Evolutionary conservation across 2,888 invertebrate genomes (phyloP).

Genomic region (Papilio demoleus): DNA sequence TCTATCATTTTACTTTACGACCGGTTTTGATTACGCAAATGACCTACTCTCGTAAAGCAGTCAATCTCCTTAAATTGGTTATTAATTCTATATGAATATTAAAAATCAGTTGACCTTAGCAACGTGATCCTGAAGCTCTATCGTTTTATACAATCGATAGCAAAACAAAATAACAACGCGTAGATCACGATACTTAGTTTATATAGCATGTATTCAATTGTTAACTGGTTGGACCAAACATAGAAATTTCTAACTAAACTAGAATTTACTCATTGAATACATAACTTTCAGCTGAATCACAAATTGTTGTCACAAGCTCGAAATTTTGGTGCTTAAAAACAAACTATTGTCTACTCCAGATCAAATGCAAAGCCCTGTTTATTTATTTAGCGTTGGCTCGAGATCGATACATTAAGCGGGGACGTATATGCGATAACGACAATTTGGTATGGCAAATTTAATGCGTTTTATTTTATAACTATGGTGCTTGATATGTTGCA

Average conservation of each 20-base stretch:
- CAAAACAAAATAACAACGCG: slow-evolving; percentile 43
- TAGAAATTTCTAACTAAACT: not conserved
- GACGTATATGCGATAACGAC: too few species aligned
- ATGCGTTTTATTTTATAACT: not conserved
- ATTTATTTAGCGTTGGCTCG: not conserved
- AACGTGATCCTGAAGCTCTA: slow-evolving; percentile 31
- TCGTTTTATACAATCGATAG: slow-evolving; percentile 6
- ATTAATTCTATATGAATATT: slow-evolving; percentile 36
- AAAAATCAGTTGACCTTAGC: slow-evolving; percentile 37
- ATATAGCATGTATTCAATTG: not conserved
- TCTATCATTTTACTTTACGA: slow-evolving; percentile 47
- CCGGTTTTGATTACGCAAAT: slow-evolving; percentile 51
- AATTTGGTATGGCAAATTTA: not conserved
- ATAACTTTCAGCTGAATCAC: not conserved
- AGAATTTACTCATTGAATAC: not conserved
- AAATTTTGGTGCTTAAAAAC: not conserved
- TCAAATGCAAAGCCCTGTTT: not conserved
- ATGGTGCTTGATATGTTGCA: not conserved
- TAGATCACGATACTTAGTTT: too few species aligned
- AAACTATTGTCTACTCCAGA: not conserved
- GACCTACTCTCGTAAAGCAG: slow-evolving; percentile 40
- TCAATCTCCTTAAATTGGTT: slow-evolving; percentile 40
- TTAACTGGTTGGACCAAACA: not conserved
- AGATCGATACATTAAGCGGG: not conserved
- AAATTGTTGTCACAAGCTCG: not conserved